A percentile compares a stretch with the other conserved stretches of the same genome.
phyloP scores from a whole-genome alignment of 2,888 invertebrate genomes.

The Hymenopus coronatus region DNA sequence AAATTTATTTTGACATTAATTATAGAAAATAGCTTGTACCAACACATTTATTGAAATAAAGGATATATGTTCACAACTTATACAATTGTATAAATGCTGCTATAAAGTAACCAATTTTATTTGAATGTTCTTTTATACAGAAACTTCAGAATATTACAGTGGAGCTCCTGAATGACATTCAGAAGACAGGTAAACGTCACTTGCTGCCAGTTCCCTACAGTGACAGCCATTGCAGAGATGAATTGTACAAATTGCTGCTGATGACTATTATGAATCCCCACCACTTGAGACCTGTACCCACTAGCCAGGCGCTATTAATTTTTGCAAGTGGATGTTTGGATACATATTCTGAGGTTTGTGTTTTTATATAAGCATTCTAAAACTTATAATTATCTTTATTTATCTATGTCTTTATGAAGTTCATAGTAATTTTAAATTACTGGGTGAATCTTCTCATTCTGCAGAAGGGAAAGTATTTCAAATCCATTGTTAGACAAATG shows the following conservation, averaged over 20 bases:
- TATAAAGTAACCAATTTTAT: background rate
- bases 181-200: background rate
- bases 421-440: no score
- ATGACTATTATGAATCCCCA: slow-evolving; percentile 27
- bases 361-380: background rate
- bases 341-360: background rate
- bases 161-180: slow-evolving; percentile 11
- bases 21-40: no score
- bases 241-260: slow-evolving; percentile 26
- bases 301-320: slow-evolving; percentile 23
- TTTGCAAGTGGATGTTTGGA: slow-evolving; percentile 24
- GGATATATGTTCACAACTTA: no score
- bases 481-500: no score
- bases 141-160: slow-evolving; percentile 23
- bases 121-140: slow-evolving; percentile 2
- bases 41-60: background rate
- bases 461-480: no score
- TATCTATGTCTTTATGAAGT: no score
- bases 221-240: slow-evolving; percentile 20
- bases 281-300: slow-evolving; percentile 29
- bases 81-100: no score
- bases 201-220: slow-evolving; percentile 27
- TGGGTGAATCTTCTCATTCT: no score
- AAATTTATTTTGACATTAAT: no score
- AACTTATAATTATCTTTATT: no score